These are phyloP conservation scores for Rhinophrynus dorsalis DNA, from an alignment of 2,797 vertebrate species.

Conservation along the genomic window DNA sequence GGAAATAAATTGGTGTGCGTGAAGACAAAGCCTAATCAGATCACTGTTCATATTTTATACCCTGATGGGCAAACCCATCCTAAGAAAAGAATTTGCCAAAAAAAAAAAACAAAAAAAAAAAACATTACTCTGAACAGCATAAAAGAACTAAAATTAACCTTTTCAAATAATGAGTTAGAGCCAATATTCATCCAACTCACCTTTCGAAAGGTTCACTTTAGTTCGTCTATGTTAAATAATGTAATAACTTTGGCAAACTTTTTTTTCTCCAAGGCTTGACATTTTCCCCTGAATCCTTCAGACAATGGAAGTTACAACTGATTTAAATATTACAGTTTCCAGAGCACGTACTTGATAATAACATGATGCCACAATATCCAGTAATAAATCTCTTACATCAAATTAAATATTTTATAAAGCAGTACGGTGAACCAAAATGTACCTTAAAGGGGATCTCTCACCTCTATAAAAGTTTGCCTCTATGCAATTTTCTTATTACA, in stretches of 20 bases:
- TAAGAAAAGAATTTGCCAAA: background rate
- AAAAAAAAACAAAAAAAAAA: too few species aligned
- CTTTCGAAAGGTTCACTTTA: slow-evolving; percentile 20
- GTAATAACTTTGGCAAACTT: background rate
- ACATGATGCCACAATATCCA: background rate
- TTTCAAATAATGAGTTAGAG: slow-evolving; percentile 27
- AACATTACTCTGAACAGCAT: slow-evolving; percentile 19
- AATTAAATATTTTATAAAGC: too few species aligned
- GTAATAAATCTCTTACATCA: too few species aligned
- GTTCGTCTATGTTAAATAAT: slow-evolving; percentile 1
- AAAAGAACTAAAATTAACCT: slow-evolving; percentile 32
- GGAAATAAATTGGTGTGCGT: background rate
- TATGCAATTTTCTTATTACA: too few species aligned
- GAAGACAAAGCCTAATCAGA: background rate
- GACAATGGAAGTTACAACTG: background rate
- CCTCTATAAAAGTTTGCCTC: too few species aligned
- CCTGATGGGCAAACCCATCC: background rate
- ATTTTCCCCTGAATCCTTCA: background rate
- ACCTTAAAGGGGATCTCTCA: too few species aligned
- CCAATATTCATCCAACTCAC: slow-evolving; percentile 16
- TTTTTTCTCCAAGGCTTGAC: slow-evolving; percentile 8
- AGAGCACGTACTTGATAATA: background rate
- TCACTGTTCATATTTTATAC: slow-evolving; percentile 5
- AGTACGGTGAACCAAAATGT: too few species aligned
- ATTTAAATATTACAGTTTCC: background rate